phyloP scores from a whole-genome alignment of 2,113 vertebrate genomes.

The Gobiocypris rarus region DNA sequence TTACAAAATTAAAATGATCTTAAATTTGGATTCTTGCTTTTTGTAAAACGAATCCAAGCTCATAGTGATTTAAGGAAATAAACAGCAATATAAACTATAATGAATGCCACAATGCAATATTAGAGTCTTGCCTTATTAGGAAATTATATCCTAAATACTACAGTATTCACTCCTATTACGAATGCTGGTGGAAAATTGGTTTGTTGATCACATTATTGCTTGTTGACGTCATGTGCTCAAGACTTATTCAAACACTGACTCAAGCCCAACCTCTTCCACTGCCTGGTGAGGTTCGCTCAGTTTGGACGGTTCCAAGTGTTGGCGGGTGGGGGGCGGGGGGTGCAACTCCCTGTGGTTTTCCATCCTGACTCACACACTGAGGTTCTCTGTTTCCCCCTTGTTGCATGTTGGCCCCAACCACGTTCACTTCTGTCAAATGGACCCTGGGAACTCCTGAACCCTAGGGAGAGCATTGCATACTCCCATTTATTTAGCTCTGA shows the following conservation, averaged over 20 bases:
- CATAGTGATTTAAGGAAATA: background rate
- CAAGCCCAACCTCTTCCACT: conserved; percentile 79
- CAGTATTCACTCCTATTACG: background rate
- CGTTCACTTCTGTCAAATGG: conserved; percentile 29
- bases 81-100: background rate
- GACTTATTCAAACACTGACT: conserved; percentile 19
- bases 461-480: conserved; percentile 38
- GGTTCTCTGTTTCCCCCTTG: conserved; percentile 30
- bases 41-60: background rate
- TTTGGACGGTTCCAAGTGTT: conserved; percentile 68
- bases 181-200: conserved; percentile 9
- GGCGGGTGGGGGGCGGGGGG: conserved; percentile 6
- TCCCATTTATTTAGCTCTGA: conserved; percentile 34
- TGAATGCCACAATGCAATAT: too few species aligned
- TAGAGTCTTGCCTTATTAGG: background rate
- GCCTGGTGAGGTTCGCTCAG: conserved; percentile 75
- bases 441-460: conserved; percentile 48
- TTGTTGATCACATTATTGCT: conserved; percentile 8
- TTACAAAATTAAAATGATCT: background rate
- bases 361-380: conserved; percentile 52
- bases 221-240: conserved; percentile 14
- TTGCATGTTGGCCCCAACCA: conserved; percentile 21
- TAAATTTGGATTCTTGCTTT: background rate
- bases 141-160: background rate
- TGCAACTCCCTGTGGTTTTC: conserved; percentile 33